These are phyloP conservation scores for Agrenia bidenticulata DNA, from an alignment of 2,888 invertebrate genomes.

Conservation along the genomic window DNA sequence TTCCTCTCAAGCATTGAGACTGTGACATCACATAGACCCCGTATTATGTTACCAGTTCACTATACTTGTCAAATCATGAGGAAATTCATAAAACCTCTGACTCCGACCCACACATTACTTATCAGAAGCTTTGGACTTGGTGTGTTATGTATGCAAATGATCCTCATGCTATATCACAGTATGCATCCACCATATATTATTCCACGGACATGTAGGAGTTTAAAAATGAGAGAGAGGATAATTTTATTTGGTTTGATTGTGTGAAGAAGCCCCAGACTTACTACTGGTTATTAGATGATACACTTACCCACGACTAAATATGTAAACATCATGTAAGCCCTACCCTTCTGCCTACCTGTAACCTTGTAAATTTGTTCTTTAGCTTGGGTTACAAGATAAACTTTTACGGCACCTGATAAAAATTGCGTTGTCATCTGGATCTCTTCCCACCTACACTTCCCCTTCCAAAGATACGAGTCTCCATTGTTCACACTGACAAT, in stretches of 20 bases:
- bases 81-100: not conserved
- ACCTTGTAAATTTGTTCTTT: constrained; percentile 13
- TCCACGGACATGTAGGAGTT: not conserved
- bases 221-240: not conserved
- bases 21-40: too few species aligned
- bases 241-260: not conserved
- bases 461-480: not conserved
- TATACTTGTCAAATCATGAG: too few species aligned
- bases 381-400: not conserved
- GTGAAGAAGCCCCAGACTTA: not conserved
- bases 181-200: too few species aligned
- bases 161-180: too few species aligned
- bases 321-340: constrained; percentile 20
- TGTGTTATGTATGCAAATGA: not conserved
- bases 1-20: too few species aligned
- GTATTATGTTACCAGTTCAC: too few species aligned
- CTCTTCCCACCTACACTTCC: constrained; percentile 6
- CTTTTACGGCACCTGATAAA: constrained; percentile 15
- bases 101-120: not conserved
- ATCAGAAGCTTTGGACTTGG: not conserved
- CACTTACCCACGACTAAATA: constrained; percentile 17
- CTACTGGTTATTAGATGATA: constrained; percentile 18
- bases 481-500: too few species aligned
- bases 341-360: constrained; percentile 10
- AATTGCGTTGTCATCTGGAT: constrained; percentile 12